Evolutionary conservation across 2,888 invertebrate genomes (phyloP), one percentile per base, ranked within the genome.

Genomic region (Stratiomys singularior): DNA sequence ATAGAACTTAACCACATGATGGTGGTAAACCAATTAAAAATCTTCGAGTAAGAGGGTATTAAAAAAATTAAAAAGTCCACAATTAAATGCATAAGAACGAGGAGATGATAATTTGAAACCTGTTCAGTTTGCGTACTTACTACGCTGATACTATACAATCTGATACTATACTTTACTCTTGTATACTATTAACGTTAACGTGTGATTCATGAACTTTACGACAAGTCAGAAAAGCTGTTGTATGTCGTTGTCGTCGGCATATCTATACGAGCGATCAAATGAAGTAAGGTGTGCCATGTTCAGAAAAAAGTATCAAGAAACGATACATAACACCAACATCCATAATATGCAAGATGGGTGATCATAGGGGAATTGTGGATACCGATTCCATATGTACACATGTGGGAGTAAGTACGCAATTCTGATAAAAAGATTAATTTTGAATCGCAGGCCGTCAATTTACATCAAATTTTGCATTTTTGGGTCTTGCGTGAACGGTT

Each of bases 21-120:
- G 4, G n/a, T n/a, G n/a, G 58, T 60, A 60, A 60, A 25, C 58
- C 25, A 60, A 60, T 60, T 60, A 60, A 25, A 60, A 60, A 60
- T 21, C 58, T 60, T 23, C 58, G 21, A 60, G 52, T 3, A 52
- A 52, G 18, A 52, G 18, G 15, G 18, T 3, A 52, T 52, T n/a
- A 52, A 18, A 25, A 60, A 60, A 60, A 23, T 60, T 52, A 52
- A 52, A 52, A 52, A 52, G 52, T 23, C 58, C 5, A 23, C 58
- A 60, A 60, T 60, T 60, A 60, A 60, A 60, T 60, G 58, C 58
- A 60, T 60, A 60, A 60, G 23, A 60, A 60, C 25, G 58, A 60
- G 4, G 23, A 60, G 58, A 60, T 23, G 58, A 60, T 60, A 60
- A 60, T 60, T 60, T 25, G 58, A 60, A 60, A 60, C 58, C 58